A percentile compares a stretch with the other conserved stretches of the same genome.
Evolutionary conservation across 2,113 vertebrate species (phyloP).

Genomic region (Leucosticte australis): DNA sequence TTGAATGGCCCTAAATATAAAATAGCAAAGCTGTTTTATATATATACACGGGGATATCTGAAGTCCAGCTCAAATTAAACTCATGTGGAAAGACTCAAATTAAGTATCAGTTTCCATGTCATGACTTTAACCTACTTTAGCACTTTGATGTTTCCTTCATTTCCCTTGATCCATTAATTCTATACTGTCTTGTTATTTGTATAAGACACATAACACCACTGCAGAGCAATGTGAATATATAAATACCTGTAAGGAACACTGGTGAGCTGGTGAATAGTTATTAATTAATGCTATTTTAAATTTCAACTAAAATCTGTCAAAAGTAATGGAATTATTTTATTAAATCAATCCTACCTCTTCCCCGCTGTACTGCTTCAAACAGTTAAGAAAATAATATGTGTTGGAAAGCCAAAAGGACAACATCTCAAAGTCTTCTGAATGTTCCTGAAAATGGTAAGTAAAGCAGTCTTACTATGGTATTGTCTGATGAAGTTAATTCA

Average conservation of each 20-base stretch:
- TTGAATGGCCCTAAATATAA: neutral
- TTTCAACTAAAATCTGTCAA: neutral
- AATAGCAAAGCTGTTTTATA: neutral
- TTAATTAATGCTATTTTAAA: neutral
- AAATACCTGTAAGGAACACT: neutral
- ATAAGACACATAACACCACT: neutral
- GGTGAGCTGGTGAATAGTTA: neutral
- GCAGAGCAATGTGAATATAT: neutral
- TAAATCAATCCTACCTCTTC: constrained; percentile 83
- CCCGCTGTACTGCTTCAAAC: constrained; percentile 96
- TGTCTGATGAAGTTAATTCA: neutral
- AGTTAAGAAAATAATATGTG: constrained; percentile 90
- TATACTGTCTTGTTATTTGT: neutral
- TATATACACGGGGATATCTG: neutral
- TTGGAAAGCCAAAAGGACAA: constrained; percentile 97
- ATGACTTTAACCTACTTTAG: neutral
- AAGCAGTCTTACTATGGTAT: neutral
- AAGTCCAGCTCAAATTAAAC: neutral
- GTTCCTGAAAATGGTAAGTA: constrained; percentile 73
- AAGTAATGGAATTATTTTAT: neutral
- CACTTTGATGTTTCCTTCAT: neutral
- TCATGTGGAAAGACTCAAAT: neutral
- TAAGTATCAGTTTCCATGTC: neutral
- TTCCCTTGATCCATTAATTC: neutral
- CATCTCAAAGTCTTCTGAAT: constrained; percentile 87